A percentile compares a stretch with the other conserved stretches of the same genome.
Evolutionary conservation across 2,888 invertebrate species (phyloP).

Genomic region (Leucophora obtusa): DNA sequence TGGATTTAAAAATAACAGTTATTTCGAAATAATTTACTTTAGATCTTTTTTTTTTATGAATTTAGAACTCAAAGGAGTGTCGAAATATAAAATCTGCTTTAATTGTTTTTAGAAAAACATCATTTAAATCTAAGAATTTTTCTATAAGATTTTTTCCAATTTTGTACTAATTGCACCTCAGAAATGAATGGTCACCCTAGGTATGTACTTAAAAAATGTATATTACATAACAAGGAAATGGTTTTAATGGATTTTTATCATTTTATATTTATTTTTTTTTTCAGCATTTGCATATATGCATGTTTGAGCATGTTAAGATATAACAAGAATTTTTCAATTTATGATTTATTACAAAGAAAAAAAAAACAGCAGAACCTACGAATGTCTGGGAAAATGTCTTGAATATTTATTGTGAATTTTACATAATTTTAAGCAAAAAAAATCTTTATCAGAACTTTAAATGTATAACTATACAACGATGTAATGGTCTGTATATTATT

Average conservation of each 20-base stretch:
- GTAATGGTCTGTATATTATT: background rate
- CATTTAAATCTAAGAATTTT: no score
- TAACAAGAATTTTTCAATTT: slow-evolving; percentile 29
- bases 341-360: slow-evolving; percentile 36
- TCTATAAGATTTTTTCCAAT: no score
- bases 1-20: no score
- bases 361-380: background rate
- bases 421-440: slow-evolving; percentile 30
- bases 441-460: slow-evolving; percentile 1
- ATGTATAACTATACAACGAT: no score
- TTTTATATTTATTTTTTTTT: slow-evolving; percentile 31
- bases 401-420: slow-evolving; percentile 55
- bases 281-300: slow-evolving; percentile 28
- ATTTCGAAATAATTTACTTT: no score
- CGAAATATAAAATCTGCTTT: no score
- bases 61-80: no score
- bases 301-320: slow-evolving; percentile 38
- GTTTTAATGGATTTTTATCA: slow-evolving; percentile 60
- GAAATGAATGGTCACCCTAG: no score
- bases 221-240: slow-evolving; percentile 46
- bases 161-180: no score
- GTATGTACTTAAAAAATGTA: slow-evolving; percentile 23
- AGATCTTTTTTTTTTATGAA: no score
- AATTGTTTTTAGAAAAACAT: no score
- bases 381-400: slow-evolving; percentile 51